A percentile compares a stretch with the other conserved stretches of the same genome.
These are phyloP conservation scores for Octodonta nipae DNA, from an alignment of 2,888 invertebrate species.

Conservation along the genomic window DNA sequence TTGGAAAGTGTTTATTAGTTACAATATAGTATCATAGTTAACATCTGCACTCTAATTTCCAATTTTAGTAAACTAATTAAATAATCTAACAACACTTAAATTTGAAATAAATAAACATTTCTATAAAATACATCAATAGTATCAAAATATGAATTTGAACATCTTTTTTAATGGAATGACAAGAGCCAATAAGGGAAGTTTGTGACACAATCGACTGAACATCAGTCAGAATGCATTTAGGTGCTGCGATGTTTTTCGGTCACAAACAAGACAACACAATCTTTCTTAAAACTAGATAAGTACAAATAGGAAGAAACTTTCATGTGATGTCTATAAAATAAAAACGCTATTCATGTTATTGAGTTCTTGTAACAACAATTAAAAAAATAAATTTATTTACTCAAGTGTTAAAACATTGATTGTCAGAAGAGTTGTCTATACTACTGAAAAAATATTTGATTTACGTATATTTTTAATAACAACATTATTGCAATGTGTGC, in stretches of 20 bases:
- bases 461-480: background rate
- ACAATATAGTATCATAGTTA: slow-evolving; percentile 28
- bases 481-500: background rate
- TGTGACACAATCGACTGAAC: no score
- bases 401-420: no score
- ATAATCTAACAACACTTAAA: slow-evolving; percentile 10
- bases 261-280: slow-evolving; percentile 11
- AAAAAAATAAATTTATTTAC: no score
- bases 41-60: slow-evolving; percentile 26
- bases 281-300: slow-evolving; percentile 19
- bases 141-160: slow-evolving; percentile 16
- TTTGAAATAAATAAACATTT: slow-evolving; percentile 13
- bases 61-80: slow-evolving; percentile 16
- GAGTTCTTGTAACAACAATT: no score
- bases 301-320: slow-evolving; percentile 14
- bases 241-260: slow-evolving; percentile 6
- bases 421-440: no score
- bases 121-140: slow-evolving; percentile 20
- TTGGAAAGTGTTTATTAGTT: slow-evolving; percentile 29
- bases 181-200: slow-evolving; percentile 11
- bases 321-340: no score
- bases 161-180: slow-evolving; percentile 23
- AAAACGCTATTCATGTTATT: no score
- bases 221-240: slow-evolving; percentile 4
- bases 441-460: background rate